Percentiles rank a stretch among this genome's conserved stretches.
These are phyloP conservation scores for Bombylius discolor DNA, from an alignment of 2,888 invertebrate species.

Conservation along the genomic window DNA sequence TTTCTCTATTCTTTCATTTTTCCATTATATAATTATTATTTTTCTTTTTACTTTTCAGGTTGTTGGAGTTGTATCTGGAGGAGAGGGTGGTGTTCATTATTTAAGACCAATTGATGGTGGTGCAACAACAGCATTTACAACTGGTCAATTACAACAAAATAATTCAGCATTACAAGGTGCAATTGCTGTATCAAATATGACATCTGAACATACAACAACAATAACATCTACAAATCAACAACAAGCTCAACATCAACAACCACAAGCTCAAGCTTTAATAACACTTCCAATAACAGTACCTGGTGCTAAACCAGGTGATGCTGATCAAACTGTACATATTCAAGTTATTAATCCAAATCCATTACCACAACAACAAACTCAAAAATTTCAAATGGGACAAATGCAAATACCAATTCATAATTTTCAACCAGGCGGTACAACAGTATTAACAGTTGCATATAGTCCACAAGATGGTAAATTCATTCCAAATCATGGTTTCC, in stretches of 20 bases:
- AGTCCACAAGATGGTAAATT: constrained; percentile 50
- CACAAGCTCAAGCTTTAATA: constrained; percentile 49
- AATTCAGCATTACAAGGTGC: neutral
- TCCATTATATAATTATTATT: neutral
- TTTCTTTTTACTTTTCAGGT: constrained; percentile 35
- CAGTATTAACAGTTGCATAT: constrained; percentile 63
- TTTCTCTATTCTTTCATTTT: too few species aligned
- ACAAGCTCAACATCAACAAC: constrained; percentile 20
- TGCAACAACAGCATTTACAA: constrained; percentile 27
- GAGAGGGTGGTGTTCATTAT: constrained; percentile 63
- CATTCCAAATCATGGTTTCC: constrained; percentile 39
- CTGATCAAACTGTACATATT: constrained; percentile 65
- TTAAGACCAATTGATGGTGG: constrained; percentile 49
- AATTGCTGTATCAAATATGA: too few species aligned
- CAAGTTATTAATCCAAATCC: constrained; percentile 54
- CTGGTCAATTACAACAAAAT: constrained; percentile 20
- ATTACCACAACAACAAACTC: constrained; percentile 31
- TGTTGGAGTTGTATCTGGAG: constrained; percentile 54
- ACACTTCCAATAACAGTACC: constrained; percentile 68
- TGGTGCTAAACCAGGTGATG: constrained; percentile 60
- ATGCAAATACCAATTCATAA: constrained; percentile 63
- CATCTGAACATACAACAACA: neutral
- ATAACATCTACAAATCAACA: constrained; percentile 12
- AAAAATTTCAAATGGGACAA: constrained; percentile 59
- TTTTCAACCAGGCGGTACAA: constrained; percentile 55